Evolutionary conservation across 2,888 invertebrate genomes (phyloP), one percentile per base, ranked within the genome.

Genomic region (Eurytoma adleriae): DNA sequence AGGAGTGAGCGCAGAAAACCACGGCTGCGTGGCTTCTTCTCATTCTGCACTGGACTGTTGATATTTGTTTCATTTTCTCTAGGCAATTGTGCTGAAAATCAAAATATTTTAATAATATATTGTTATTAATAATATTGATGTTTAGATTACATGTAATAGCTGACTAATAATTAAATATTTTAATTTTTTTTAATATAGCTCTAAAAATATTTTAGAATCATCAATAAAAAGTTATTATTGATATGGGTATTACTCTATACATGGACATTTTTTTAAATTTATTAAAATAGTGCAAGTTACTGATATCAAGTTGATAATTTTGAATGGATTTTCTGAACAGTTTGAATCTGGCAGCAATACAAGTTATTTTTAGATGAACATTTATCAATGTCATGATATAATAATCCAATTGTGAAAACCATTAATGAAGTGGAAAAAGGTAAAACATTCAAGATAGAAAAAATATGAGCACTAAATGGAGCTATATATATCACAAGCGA

Each of bases 1-100:
- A 97, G 92, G 87, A 98, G 92, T 79, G 97, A 96, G 86, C 96
- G 96, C 86, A 98, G 92, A 89, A 98, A 95, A 84, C 96, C 95
- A 84, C 96, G 94, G 82, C 92, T 86, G 92, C 92, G 83, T 91
- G 92, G 90, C 93, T 94, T 91, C 92, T 93, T 88, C 86, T 90
- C 87, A 75, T 85, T 90, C 87, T 81, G 75, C 83, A 92, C 91
- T 83, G 92, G 90, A 82, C 92, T 92, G 84, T 93, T 92, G 84
- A 92, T 92, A 83, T 92, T 92, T 79, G 92, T 89, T 92, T 93
- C 86, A 90, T 93, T 93, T 85, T 92, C 93, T 87, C 91, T 91
- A 86, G 93, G 92, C 89, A 93, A 89, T 89, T 93, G 91, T 88
- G 92, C 93, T 93, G 79, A 20, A 76, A 84, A 78, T 40, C 7